Evolutionary conservation across 2,888 invertebrate genomes (phyloP).

Genomic region (Papilio elwesi): DNA sequence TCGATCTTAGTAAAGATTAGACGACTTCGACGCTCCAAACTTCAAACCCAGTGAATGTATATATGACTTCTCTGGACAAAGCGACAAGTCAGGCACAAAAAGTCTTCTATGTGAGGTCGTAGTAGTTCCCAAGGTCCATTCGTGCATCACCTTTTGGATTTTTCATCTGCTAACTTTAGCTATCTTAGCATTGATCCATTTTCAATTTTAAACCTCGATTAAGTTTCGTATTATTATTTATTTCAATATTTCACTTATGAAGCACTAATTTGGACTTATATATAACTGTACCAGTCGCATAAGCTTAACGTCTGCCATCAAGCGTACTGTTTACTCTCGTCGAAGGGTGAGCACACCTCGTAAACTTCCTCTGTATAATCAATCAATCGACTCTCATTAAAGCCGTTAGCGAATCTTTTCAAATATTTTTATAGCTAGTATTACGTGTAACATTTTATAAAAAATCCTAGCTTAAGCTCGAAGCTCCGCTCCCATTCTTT

Average conservation of each 20-base stretch:
- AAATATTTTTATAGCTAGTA: conserved; percentile 3
- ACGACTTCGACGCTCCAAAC: too few relatives aligned
- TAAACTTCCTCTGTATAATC: conserved; percentile 28
- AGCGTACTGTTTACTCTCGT: conserved; percentile 24
- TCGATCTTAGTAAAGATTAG: too few relatives aligned
- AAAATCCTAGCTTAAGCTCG: not conserved
- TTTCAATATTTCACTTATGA: not conserved
- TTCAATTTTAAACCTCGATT: too few relatives aligned
- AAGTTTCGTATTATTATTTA: not conserved
- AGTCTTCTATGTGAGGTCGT: too few relatives aligned
- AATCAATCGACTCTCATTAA: conserved; percentile 27
- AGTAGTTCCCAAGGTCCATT: too few relatives aligned
- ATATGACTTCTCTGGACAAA: too few relatives aligned
- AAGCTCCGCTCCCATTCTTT: too few relatives aligned
- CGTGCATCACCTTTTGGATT: too few relatives aligned
- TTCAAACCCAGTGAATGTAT: too few relatives aligned
- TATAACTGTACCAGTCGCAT: not conserved
- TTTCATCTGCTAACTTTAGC: too few relatives aligned
- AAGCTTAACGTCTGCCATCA: conserved; percentile 18
- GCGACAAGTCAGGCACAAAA: too few relatives aligned
- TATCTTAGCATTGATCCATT: too few relatives aligned
- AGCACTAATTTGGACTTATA: not conserved
- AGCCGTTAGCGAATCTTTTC: conserved; percentile 16
- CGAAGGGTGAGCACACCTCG: conserved; percentile 32
- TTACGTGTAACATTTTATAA: not conserved